phyloP scores from a whole-genome alignment of 2,113 vertebrate genomes.

The Carlito syrichta region DNA sequence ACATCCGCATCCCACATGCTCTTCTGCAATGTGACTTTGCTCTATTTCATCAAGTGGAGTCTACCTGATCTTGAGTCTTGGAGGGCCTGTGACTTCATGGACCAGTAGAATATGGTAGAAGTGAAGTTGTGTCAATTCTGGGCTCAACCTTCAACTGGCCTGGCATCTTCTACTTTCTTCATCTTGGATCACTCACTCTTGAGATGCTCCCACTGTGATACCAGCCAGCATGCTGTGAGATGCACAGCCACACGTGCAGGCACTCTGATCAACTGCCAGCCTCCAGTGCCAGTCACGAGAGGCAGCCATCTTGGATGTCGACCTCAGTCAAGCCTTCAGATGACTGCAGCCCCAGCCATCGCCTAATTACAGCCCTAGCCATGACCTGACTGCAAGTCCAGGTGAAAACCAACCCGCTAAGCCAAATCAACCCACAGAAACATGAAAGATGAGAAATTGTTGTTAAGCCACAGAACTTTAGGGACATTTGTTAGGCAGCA shows the following conservation, averaged over 20 bases:
- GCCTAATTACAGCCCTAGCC: neutral
- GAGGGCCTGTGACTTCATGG: too few species aligned
- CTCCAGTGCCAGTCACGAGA: neutral
- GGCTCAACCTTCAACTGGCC: neutral
- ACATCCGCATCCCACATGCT: neutral
- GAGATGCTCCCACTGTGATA: neutral
- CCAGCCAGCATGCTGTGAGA: neutral
- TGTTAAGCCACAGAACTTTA: neutral
- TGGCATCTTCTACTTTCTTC: neutral
- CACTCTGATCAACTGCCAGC: neutral
- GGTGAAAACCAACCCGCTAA: neutral
- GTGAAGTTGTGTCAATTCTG: neutral
- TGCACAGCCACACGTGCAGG: fast-evolving
- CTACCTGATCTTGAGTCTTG: neutral
- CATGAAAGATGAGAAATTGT: neutral
- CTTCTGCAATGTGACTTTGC: neutral
- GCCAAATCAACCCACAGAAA: neutral
- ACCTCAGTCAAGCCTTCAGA: neutral
- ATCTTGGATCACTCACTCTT: neutral
- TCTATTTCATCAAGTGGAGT: neutral
- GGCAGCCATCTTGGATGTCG: neutral
- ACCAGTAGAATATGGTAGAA: neutral
- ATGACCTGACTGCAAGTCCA: neutral
- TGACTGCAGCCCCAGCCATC: neutral
- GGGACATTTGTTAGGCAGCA: neutral